Evolutionary conservation across 2,113 vertebrate genomes (phyloP).

Genomic region (Platichthys stellatus): DNA sequence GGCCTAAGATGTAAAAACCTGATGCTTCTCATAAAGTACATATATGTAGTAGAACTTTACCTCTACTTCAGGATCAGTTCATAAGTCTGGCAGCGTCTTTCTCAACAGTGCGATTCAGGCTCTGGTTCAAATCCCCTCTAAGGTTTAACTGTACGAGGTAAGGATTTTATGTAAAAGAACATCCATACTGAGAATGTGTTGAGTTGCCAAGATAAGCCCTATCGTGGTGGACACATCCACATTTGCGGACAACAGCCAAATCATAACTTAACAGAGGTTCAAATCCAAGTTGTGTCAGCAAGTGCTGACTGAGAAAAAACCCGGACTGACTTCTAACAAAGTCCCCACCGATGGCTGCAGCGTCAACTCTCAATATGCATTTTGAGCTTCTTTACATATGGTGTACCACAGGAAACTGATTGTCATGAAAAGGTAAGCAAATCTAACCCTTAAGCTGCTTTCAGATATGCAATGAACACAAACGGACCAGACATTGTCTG

Average conservation of each 20-base stretch:
- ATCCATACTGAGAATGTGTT: conserved; percentile 32
- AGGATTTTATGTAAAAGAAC: conserved; percentile 31
- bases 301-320: not conserved
- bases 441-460: too few relatives aligned
- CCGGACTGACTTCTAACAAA: conserved; percentile 9
- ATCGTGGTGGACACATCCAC: conserved; percentile 16
- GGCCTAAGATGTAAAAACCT: conserved; percentile 23
- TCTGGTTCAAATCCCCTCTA: conserved; percentile 13
- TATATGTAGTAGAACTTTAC: conserved; percentile 5
- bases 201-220: conserved; percentile 37
- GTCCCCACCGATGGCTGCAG: not conserved
- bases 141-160: conserved; percentile 21
- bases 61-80: conserved; percentile 14
- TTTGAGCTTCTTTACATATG: not conserved
- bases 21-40: conserved; percentile 7
- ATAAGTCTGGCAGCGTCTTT: conserved; percentile 2
- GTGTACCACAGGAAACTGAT: too few relatives aligned
- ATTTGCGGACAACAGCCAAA: conserved; percentile 9
- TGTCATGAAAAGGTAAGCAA: not conserved
- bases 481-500: too few relatives aligned
- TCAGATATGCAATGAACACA: too few relatives aligned
- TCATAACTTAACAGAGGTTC: conserved; percentile 14
- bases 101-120: conserved; percentile 3
- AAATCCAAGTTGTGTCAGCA: conserved; percentile 23
- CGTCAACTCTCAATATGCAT: not conserved